Evolutionary conservation across 2,888 invertebrate species (phyloP).

Genomic region (Leucophenga maculata): DNA sequence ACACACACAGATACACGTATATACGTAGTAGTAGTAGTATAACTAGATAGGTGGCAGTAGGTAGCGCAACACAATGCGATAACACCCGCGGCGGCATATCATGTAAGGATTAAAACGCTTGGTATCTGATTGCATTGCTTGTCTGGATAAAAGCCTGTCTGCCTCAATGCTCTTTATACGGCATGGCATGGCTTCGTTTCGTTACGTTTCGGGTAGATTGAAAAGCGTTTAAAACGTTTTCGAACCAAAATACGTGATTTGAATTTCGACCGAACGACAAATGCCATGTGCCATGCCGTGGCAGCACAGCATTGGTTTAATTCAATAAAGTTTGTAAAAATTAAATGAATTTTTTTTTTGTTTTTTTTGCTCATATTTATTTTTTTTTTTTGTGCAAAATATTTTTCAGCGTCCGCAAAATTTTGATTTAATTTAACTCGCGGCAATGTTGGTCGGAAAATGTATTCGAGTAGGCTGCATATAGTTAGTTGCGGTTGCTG

Average conservation of each 20-base stretch:
- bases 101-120: not conserved
- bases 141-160: not conserved
- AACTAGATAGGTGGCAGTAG: too few species aligned
- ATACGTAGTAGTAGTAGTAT: too few species aligned
- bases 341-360: too few species aligned
- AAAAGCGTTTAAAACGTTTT: constrained; percentile 22
- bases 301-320: not conserved
- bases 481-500: too few species aligned
- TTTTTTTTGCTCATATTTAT: too few species aligned
- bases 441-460: too few species aligned
- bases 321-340: constrained; percentile 1
- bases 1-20: too few species aligned
- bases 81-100: constrained; percentile 1
- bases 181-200: constrained; percentile 1
- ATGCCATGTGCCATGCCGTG: too few species aligned
- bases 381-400: not conserved
- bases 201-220: constrained; percentile 14
- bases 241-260: constrained; percentile 21
- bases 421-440: not conserved
- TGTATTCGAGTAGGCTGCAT: too few species aligned
- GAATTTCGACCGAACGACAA: not conserved
- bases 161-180: not conserved
- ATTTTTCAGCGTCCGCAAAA: not conserved
- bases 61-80: not conserved
- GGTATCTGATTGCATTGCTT: constrained; percentile 4